Conservation (phyloP, 2,797 vertebrate genomes). For the Allenopithecus nigroviridis region DNA sequence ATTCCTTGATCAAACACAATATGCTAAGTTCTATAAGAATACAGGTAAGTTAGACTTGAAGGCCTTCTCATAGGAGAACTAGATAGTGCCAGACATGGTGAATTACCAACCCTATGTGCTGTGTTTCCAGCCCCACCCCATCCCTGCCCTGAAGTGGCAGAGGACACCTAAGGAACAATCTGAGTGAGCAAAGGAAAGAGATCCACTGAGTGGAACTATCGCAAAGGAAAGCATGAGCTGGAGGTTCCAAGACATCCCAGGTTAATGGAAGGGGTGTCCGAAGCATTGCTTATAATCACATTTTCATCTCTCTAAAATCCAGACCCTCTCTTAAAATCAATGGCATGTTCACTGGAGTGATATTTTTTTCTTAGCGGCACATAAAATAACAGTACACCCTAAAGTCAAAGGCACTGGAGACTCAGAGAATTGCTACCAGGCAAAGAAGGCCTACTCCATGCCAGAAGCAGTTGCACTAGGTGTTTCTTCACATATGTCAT, state of each 20-base stretch:
- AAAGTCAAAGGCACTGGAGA: not conserved
- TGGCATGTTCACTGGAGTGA: not conserved
- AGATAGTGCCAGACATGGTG: not conserved
- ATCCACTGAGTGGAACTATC: not conserved
- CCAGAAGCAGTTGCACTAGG: no score
- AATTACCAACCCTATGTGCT: not conserved
- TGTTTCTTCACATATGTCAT: not conserved
- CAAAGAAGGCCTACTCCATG: not conserved
- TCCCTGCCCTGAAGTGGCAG: not conserved
- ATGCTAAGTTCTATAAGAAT: not conserved
- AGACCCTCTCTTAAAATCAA: not conserved
- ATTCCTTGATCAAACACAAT: not conserved
- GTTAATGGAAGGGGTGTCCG: not conserved
- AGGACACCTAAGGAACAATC: not conserved
- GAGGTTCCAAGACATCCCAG: not conserved
- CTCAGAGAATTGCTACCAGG: fast-evolving
- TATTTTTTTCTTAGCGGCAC: not conserved
- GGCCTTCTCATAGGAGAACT: not conserved
- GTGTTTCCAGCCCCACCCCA: not conserved
- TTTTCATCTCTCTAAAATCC: not conserved
- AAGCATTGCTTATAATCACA: not conserved
- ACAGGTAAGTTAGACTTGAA: not conserved
- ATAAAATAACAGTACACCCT: not conserved
- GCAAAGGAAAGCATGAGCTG: not conserved
- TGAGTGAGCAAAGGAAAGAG: not conserved